Base-by-base conservation (phyloP, 2,888 invertebrate species). In the Yponomeuta cagnagella region DNA sequence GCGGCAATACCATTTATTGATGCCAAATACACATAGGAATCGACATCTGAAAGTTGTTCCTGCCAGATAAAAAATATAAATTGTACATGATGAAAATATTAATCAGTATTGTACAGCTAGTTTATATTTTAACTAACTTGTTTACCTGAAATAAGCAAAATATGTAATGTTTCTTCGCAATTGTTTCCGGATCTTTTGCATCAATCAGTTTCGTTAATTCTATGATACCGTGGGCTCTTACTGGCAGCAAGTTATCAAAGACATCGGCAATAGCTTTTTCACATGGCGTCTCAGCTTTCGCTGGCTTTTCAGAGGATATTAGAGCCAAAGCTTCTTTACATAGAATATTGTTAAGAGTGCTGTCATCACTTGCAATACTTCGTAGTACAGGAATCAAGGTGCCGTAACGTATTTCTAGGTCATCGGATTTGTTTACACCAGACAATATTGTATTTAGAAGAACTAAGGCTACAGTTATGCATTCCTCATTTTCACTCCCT, bases 1-100 rank as follows among this genome's bases (percentile, higher is more conserved):
- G 95, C 92, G 10, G 95, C 94, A 69, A 97, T 84, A 1, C 96
- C 97, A 80, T 95, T 95, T 30, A 97, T 94, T 2, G 97, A 95
- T 72, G 95, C 93, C 73, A 98, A 85, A 82, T 97, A 98, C 72
- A 98, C 92, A 81, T 96, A 98, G 0, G 97, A 95, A 81, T 98
- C 98, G 12, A 94, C 87, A 77, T 97, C 94, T 80, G 94, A 94
- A 0, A 98, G 82, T 86, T 95, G 95, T 84, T 96, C 95, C 94
- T 95, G 76, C 72, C 88, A 93, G 73, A n/a, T 6, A 58, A 58
- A 30, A 64, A n/a, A 23, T 8, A 5, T n/a, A 3, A 6, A 64
- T 64, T 64, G 9, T 64, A 64, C 3, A 10, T 64, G 4, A 8
- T 23, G 2, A 23, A 64, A 30, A 23, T 30, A 2, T 63, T 63